A percentile compares a stretch with the other conserved stretches of the same genome.
These are phyloP conservation scores for Tetramorium simillimum DNA, from an alignment of 1,140 invertebrate species.

Conservation along the genomic window DNA sequence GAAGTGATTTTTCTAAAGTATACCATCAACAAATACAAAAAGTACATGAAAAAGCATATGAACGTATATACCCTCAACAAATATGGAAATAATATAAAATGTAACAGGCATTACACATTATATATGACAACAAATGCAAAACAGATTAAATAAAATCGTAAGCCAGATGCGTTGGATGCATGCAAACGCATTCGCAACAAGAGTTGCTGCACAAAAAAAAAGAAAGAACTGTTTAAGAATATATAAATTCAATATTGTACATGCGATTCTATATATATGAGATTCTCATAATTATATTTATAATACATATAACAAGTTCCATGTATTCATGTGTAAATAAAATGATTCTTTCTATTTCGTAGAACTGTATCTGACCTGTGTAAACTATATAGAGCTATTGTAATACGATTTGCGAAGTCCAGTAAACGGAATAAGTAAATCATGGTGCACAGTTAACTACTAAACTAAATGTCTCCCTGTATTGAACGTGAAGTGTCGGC, in stretches of 20 bases:
- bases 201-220: constrained; percentile 42
- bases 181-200: constrained; percentile 51
- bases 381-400: constrained; percentile 59
- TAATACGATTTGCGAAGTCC: constrained; percentile 44
- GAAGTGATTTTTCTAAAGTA: constrained; percentile 57
- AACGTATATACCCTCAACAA: constrained; percentile 53
- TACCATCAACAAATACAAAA: constrained; percentile 69
- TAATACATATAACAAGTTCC: constrained; percentile 66
- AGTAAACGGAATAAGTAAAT: constrained; percentile 61
- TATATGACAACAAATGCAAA: constrained; percentile 71
- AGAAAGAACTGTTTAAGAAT: constrained; percentile 48
- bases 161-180: constrained; percentile 53
- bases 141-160: constrained; percentile 71
- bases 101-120: constrained; percentile 68
- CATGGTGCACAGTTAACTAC: constrained; percentile 26
- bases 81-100: constrained; percentile 71
- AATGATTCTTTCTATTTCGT: constrained; percentile 50
- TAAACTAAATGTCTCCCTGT: constrained; percentile 16
- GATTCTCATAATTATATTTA: constrained; percentile 66
- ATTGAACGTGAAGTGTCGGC: constrained; percentile 21
- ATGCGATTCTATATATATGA: constrained; percentile 51
- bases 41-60: constrained; percentile 56
- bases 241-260: constrained; percentile 64
- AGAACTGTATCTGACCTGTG: constrained; percentile 54
- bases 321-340: constrained; percentile 62